These are phyloP conservation scores for Valencia hispanica DNA, from an alignment of 2,797 vertebrate species.

Conservation along the genomic window DNA sequence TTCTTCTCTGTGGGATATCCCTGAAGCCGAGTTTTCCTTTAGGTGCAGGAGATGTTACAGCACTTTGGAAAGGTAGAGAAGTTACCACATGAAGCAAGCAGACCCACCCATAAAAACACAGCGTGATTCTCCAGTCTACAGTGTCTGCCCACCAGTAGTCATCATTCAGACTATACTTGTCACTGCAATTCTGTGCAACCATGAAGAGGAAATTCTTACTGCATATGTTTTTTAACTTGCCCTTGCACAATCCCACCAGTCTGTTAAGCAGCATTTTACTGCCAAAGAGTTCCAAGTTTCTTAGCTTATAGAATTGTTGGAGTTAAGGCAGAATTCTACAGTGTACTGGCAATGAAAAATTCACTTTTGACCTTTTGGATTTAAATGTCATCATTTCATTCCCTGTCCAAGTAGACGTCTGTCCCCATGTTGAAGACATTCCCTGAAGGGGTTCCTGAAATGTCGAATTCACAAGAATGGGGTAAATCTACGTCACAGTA, in stretches of 20 bases:
- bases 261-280: background rate
- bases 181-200: background rate
- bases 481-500: conserved; percentile 7
- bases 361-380: conserved; percentile 7
- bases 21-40: background rate
- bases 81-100: background rate
- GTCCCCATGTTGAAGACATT: conserved; percentile 5
- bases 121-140: too few relatives aligned
- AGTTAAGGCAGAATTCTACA: background rate
- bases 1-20: too few relatives aligned
- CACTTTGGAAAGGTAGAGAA: background rate
- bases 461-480: background rate
- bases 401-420: conserved; percentile 1
- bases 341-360: conserved; percentile 6
- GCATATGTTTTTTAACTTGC: conserved; percentile 12
- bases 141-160: background rate
- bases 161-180: conserved; percentile 17
- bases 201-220: conserved; percentile 11
- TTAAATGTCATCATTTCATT: conserved; percentile 18
- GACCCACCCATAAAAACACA: too few relatives aligned
- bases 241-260: background rate
- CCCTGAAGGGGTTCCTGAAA: conserved; percentile 4
- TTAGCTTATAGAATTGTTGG: background rate
- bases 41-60: background rate
- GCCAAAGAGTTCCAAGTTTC: background rate